Base-by-base conservation (phyloP, 2,888 invertebrate species). In the Laothoe populi region DNA sequence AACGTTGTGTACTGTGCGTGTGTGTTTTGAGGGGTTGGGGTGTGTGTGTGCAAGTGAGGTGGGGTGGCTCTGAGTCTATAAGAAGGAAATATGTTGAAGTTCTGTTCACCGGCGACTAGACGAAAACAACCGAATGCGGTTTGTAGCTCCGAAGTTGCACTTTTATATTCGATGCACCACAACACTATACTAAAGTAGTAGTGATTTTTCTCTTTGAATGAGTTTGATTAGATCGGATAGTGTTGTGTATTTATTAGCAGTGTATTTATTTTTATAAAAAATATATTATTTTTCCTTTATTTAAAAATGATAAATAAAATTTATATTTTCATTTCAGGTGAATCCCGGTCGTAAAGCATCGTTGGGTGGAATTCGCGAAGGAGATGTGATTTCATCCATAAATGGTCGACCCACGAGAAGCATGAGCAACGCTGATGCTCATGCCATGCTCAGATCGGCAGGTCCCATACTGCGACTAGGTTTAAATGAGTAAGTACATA, bases 301-400 rank as follows among this genome's bases (percentile, higher is more conserved):
- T 1, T 31, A 31, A 31, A 38, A 38, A 1, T 38, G 38, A 13
- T 38, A 38, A 31, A 59, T 49, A 60, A 42, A 0, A 11, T 42
- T 26, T 8, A 7, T 35, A 57, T 59, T 57, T 13, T 69, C 60
- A 57, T 94, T 95, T 61, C 94, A 97, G 97, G 97, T 97, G 74
- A 97, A 97, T 87, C 97, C 97, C 10, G 97, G 96, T 61, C 96
- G 97, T 75, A 97, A 97, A 83, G 97, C 97, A n/a, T 95, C 96
- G 35, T 90, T 95, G 72, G 94, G 95, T 77, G 97, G 97, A 7
- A 94, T 97, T 62, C 90, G 96, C 61, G 97, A 97, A 82, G 97
- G 97, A 42, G 97, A 97, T 86, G 93, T 96, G 70, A 96, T 97
- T 76, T 95, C 96, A 53, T 95, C 95, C 65, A 96, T 97, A 83